Conservation (phyloP, 2,888 invertebrate species). For the Gandaritis pyraliata region DNA sequence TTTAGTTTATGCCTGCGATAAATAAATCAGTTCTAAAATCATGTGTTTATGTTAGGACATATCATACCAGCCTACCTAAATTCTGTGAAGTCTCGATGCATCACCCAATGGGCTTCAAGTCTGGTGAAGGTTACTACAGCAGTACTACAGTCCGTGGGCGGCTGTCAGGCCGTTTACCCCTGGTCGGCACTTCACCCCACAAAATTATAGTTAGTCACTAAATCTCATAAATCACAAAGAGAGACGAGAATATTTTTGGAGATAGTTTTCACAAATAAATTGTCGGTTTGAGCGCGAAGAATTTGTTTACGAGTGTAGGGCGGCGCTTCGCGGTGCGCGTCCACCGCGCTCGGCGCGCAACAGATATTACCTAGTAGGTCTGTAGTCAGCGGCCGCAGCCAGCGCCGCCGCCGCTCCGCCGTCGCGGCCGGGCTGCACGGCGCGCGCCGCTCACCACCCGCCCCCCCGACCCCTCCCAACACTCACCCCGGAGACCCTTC, state of each 20-base stretch:
- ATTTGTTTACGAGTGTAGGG: slow-evolving; percentile 71
- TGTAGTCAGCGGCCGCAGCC: slow-evolving; percentile 33
- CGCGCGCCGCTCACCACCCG: slow-evolving; percentile 61
- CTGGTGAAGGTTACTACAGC: slow-evolving; percentile 63
- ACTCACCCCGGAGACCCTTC: slow-evolving; percentile 48
- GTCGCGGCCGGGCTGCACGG: slow-evolving; percentile 55
- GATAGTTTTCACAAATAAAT: slow-evolving; percentile 45
- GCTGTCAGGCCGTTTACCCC: slow-evolving; percentile 68
- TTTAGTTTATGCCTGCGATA: no score
- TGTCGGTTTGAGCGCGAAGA: slow-evolving; percentile 52
- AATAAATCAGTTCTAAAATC: background rate
- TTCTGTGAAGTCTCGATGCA: slow-evolving; percentile 56
- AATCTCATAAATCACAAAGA: slow-evolving; percentile 48
- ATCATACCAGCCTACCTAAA: slow-evolving; percentile 41
- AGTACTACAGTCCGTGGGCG: slow-evolving; percentile 74
- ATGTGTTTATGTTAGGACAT: slow-evolving; percentile 6
- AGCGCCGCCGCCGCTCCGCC: slow-evolving; percentile 46
- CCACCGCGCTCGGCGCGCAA: slow-evolving; percentile 77
- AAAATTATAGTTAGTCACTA: slow-evolving; percentile 52
- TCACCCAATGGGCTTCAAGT: slow-evolving; percentile 57
- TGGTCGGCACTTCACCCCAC: slow-evolving; percentile 56
- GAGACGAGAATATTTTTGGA: slow-evolving; percentile 27
- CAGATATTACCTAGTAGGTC: slow-evolving; percentile 68
- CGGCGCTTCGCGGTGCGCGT: slow-evolving; percentile 59
- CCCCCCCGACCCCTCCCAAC: slow-evolving; percentile 38